Conservation (phyloP, 1,140 invertebrate genomes). For the Atta cephalotes region DNA sequence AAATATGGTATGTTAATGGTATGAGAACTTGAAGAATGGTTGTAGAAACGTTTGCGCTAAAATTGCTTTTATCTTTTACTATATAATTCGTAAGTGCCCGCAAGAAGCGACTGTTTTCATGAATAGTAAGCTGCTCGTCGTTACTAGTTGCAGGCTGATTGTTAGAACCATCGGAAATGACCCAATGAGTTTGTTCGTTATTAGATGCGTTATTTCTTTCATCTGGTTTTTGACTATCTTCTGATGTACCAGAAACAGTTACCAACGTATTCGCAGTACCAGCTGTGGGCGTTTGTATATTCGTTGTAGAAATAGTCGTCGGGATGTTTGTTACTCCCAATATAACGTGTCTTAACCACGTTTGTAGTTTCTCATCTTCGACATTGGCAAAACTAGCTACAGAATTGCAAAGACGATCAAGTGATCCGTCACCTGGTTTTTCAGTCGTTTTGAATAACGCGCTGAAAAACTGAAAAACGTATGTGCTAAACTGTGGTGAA, state of each 20-base stretch:
- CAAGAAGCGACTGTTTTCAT: constrained; percentile 91
- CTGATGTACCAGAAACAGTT: constrained; percentile 60
- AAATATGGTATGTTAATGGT: constrained; percentile 90
- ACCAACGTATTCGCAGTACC: constrained; percentile 67
- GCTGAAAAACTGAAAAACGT: constrained; percentile 93
- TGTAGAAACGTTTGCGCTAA: constrained; percentile 90
- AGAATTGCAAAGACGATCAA: constrained; percentile 90
- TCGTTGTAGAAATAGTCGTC: constrained; percentile 82
- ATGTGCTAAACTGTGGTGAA: constrained; percentile 91
- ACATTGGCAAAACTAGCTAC: constrained; percentile 90
- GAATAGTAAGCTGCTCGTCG: constrained; percentile 85
- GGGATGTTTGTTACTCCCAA: constrained; percentile 86
- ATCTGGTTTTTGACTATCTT: constrained; percentile 73
- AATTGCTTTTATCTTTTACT: constrained; percentile 90
- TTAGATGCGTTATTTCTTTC: constrained; percentile 73
- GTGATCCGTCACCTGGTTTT: constrained; percentile 87
- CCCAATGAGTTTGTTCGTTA: constrained; percentile 78
- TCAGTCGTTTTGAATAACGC: constrained; percentile 91
- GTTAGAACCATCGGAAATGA: constrained; percentile 77
- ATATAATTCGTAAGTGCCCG: constrained; percentile 91
- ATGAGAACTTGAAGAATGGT: constrained; percentile 92
- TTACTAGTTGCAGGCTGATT: constrained; percentile 78
- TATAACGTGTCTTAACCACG: constrained; percentile 90
- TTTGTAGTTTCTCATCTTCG: constrained; percentile 89
- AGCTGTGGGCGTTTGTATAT: constrained; percentile 83